Evolutionary conservation across 2,888 invertebrate species (phyloP), one percentile per base, ranked within the genome.

Genomic region (Aphidius colemani): DNA sequence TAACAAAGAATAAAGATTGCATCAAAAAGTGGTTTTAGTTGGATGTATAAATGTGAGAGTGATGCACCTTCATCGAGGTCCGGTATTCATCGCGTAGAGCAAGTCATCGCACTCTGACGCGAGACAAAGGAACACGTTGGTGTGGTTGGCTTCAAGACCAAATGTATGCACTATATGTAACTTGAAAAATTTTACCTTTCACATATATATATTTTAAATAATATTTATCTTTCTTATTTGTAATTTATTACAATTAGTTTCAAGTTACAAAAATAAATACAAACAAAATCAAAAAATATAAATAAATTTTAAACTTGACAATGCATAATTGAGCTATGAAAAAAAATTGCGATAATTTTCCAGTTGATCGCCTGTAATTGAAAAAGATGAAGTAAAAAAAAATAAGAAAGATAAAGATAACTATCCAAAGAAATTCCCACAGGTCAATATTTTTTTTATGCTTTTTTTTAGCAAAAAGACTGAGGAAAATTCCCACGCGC

Each of bases 41-140:
- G 40, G 46, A 50, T 60, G 48, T 30, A 44, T 39, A 61, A 53
- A 40, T 44, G 10, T 11, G 40, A n/a, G 46, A 18, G 44, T 13
- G 8, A n/a, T 7, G 4, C 10, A 46, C 45, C 51, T 53, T 30
- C 57, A 63, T 53, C 49, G 53, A 53, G 63, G 60, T 63, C 63
- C 66, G 63, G 59, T 63, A 59, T 30, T 30, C 30, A 30, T 30
- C 30, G 49, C 45, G 48, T 53, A 45, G 48, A 45, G 7, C 63
- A 61, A 70, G 69, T 67, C 69, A 67, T 69, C 66, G 69, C 60
- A 67, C 67, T 64, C 66, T 62, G 61, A 58, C 30, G 58, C 50
- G 57, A 43, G 43, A 56, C 56, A 56, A 56, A 56, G 56, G 56
- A 56, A 56, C 10, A n/a, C 40, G 43, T 50, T n/a, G 30, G 30